Conservation (phyloP, 2,113 vertebrate genomes). For the Elephantulus edwardii region DNA sequence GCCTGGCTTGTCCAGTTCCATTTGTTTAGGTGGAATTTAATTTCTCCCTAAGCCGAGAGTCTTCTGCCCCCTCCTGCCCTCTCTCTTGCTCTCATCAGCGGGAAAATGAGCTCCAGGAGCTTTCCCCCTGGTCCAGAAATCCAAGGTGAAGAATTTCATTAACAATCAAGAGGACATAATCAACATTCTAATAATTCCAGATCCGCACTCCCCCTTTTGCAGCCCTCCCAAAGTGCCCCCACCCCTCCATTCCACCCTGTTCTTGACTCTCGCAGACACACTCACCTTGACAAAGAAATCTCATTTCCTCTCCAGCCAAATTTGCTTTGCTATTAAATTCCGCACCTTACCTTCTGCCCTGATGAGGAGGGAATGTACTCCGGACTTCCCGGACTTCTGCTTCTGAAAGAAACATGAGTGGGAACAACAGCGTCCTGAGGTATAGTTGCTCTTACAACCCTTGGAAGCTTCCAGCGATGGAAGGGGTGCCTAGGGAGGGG, state of each 20-base stretch:
- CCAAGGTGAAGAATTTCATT: conserved; percentile 82
- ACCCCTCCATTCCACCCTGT: conserved; percentile 7
- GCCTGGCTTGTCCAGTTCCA: conserved; percentile 65
- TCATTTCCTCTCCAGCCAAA: conserved; percentile 74
- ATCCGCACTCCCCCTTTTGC: conserved; percentile 35
- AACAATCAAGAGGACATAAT: conserved; percentile 81
- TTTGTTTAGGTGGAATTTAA: conserved; percentile 78
- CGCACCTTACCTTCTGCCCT: conserved; percentile 57
- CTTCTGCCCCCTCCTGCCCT: conserved; percentile 76
- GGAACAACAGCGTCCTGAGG: neutral
- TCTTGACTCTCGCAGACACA: conserved; percentile 51
- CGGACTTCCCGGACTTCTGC: neutral
- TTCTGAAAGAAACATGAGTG: conserved; percentile 7
- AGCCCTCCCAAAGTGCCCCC: conserved; percentile 24
- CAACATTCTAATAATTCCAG: conserved; percentile 79
- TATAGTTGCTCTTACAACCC: neutral
- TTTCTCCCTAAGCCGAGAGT: conserved; percentile 67
- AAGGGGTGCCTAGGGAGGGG: neutral
- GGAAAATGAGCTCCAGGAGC: conserved; percentile 77
- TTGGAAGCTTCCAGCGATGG: neutral
- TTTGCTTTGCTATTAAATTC: conserved; percentile 72
- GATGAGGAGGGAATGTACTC: neutral
- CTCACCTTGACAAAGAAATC: conserved; percentile 79
- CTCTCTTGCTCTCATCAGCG: conserved; percentile 72
- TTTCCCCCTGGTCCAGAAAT: conserved; percentile 76